Evolutionary conservation across 2,888 invertebrate species (phyloP).

Genomic region (Athalia cordata): DNA sequence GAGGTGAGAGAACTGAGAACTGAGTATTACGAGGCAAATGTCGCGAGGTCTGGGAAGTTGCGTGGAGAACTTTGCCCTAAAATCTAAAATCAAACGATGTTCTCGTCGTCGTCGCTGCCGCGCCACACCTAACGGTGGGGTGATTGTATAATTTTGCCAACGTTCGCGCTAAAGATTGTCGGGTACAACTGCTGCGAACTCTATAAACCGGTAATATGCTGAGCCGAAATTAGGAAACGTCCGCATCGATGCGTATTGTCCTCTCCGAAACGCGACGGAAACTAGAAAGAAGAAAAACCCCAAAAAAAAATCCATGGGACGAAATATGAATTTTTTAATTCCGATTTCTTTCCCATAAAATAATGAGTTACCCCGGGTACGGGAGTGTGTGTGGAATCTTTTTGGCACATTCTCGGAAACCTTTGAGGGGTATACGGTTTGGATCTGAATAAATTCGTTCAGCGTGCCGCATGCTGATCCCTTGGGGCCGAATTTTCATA

Average conservation of each 20-base stretch:
- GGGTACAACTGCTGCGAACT: no score
- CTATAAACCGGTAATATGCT: no score
- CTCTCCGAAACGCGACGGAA: no score
- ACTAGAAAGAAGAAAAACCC: no score
- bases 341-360: no score
- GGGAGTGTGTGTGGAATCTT: no score
- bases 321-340: no score
- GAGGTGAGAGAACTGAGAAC: background rate
- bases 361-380: no score
- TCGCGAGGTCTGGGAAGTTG: slow-evolving; percentile 30
- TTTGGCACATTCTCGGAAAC: no score
- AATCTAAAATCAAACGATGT: slow-evolving; percentile 37
- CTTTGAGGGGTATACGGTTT: background rate
- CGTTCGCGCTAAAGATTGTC: background rate
- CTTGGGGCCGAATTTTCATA: slow-evolving; percentile 62
- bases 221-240: no score
- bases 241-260: no score
- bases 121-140: slow-evolving; percentile 22
- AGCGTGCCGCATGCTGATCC: slow-evolving; percentile 2
- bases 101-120: background rate
- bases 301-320: no score
- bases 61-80: slow-evolving; percentile 41
- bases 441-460: slow-evolving; percentile 32
- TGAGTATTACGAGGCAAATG: slow-evolving; percentile 20
- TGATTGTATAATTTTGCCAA: slow-evolving; percentile 11